These are phyloP conservation scores for Chlorops oryzae DNA, from an alignment of 1,140 invertebrate genomes.

Conservation along the genomic window DNA sequence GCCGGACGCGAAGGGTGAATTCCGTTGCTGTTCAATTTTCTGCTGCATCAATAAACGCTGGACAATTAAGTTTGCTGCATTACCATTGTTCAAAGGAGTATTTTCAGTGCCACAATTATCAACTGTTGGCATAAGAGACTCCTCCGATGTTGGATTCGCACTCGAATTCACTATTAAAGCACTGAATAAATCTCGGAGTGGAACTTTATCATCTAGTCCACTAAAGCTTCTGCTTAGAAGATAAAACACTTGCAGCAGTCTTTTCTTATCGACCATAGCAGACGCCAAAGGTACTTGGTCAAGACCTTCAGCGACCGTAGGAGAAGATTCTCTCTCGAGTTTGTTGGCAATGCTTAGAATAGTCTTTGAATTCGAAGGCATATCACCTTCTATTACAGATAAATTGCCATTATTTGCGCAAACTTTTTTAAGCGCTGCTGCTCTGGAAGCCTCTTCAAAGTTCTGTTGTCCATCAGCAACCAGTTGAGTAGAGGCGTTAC, in stretches of 20 bases:
- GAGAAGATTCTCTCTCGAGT: conserved; percentile 25
- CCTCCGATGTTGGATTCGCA: too few species aligned
- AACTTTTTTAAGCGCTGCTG: not conserved
- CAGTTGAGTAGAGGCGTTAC: conserved; percentile 35
- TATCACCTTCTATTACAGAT: too few species aligned
- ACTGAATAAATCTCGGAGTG: conserved; percentile 58
- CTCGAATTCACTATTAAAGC: conserved; percentile 52
- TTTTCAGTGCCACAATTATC: conserved; percentile 14
- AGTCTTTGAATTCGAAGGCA: too few species aligned
- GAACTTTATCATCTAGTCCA: conserved; percentile 34
- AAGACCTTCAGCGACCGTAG: conserved; percentile 13
- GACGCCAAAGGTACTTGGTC: conserved; percentile 14
- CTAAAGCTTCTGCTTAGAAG: conserved; percentile 31
- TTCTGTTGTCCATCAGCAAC: too few species aligned
- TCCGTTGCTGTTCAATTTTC: conserved; percentile 32
- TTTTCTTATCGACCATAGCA: conserved; percentile 48
- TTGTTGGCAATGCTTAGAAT: too few species aligned
- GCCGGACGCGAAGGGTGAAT: conserved; percentile 31
- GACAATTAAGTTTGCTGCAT: conserved; percentile 22
- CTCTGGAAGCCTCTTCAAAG: conserved; percentile 7
- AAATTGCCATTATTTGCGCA: conserved; percentile 12
- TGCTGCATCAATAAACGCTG: conserved; percentile 22
- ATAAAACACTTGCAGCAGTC: conserved; percentile 35
- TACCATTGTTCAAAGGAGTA: conserved; percentile 31
- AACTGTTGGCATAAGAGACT: conserved; percentile 19